Evolutionary conservation across 1,140 invertebrate species (phyloP).

Genomic region (Leptoteleia sp.): DNA sequence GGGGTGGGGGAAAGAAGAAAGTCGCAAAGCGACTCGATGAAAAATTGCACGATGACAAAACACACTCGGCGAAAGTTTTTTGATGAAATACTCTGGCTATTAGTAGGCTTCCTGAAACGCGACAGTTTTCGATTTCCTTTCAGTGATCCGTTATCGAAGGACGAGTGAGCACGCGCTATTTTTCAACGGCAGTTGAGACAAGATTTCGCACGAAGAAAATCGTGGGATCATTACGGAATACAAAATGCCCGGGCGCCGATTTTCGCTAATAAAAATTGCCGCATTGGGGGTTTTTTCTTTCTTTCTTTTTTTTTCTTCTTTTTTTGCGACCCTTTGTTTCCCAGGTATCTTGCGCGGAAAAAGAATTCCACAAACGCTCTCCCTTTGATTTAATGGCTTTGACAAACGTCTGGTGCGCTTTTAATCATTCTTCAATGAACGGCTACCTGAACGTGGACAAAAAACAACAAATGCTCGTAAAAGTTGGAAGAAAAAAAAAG

Average conservation of each 20-base stretch:
- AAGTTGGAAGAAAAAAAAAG: no score
- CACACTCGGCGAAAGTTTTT: conserved; percentile 58
- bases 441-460: conserved; percentile 29
- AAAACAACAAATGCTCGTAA: conserved; percentile 27
- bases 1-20: no score
- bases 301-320: no score
- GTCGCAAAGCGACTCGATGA: conserved; percentile 29
- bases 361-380: conserved; percentile 10
- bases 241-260: conserved; percentile 38
- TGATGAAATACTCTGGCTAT: conserved; percentile 63
- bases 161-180: conserved; percentile 64
- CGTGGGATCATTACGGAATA: conserved; percentile 55
- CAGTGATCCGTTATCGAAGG: conserved; percentile 67
- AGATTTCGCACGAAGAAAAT: conserved; percentile 59
- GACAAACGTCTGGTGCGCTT: conserved; percentile 46
- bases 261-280: conserved; percentile 56
- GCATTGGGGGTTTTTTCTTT: no score
- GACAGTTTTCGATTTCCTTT: conserved; percentile 61
- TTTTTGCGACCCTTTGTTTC: conserved; percentile 38
- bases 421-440: conserved; percentile 54
- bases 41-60: conserved; percentile 62
- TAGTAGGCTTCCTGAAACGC: conserved; percentile 63
- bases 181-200: conserved; percentile 65
- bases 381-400: conserved; percentile 45
- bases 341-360: conserved; percentile 28